Conservation (phyloP, 2,113 vertebrate genomes). For the Campylorhamphus procurvoides region DNA sequence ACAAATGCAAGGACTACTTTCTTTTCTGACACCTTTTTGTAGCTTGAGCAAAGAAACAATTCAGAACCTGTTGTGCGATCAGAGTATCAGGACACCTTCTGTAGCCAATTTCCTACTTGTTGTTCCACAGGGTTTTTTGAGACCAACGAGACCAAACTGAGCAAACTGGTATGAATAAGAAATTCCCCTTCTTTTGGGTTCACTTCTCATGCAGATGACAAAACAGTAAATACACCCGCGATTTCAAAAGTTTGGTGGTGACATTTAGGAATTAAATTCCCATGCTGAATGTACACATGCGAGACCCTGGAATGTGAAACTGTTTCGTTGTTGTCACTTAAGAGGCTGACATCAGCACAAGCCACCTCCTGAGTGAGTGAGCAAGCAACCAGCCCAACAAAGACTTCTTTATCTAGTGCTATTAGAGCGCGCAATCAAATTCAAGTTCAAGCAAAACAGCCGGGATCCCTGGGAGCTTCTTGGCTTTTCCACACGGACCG, state of each 20-base stretch:
- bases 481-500: background rate
- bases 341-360: background rate
- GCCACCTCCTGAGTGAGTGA: background rate
- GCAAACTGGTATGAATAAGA: background rate
- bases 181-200: background rate
- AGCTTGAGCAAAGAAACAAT: background rate
- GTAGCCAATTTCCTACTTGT: background rate
- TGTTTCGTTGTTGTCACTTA: background rate
- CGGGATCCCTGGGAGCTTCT: background rate
- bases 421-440: background rate
- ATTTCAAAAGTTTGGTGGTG: background rate
- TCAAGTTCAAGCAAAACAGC: background rate
- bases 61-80: background rate
- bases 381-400: constrained; percentile 15
- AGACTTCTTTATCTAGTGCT: constrained; percentile 16
- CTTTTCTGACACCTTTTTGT: background rate
- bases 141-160: background rate
- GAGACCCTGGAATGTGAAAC: background rate
- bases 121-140: background rate
- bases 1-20: background rate
- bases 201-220: accelerated
- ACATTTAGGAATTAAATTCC: background rate
- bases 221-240: accelerated
- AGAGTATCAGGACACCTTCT: background rate
- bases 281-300: background rate